Base-by-base conservation (phyloP, 2,888 invertebrate species). In the Sminthurinus aureus region DNA sequence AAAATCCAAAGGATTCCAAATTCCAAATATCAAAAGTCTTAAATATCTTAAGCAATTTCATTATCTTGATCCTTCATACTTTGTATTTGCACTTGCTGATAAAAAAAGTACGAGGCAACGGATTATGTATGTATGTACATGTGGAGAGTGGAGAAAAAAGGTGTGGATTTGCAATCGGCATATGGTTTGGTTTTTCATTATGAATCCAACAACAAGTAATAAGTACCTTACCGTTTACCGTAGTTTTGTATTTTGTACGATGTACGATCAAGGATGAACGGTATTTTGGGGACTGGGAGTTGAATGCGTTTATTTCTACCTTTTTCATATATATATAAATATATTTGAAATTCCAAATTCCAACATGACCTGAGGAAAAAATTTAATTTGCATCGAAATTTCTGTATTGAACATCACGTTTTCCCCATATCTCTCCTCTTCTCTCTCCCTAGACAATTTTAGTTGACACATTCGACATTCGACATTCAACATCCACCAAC, bases 341-440 rank as follows among this genome's bases (percentile, higher is more conserved):
- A n/a, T 12, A n/a, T 22, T 67, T 67, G 13, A 20, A 20, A 71
- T 71, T 71, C 24, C 24, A 71, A 71, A 71, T 71, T 71, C 71
- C 71, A 24, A 22, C 71, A 71, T 71, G 71, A 71, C 26, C 71
- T 71, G 24, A 71, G 71, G 71, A 64, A 79, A 79, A 66, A 79
- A 79, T 79, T 20, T 79, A 64, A 67, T 79, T 79, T 79, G 78
- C 78, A 79, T 79, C 24, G 13, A 79, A 79, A 79, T 79, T 18
- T 66, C 18, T 13, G 75, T 50, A 66, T 79, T 13, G 66, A 22
- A 18, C 26, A 2, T 66, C 78, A 66, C 78, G 24, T 66, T 75
- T 75, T 75, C 51, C 51, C 75, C 26, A 74, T 74, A 74, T 38
- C 38, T 74, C 13, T 74, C 75, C 18, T n/a, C 20, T 22, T 11